phyloP scores from a whole-genome alignment of 2,888 invertebrate genomes.

The Torymus texanus region DNA sequence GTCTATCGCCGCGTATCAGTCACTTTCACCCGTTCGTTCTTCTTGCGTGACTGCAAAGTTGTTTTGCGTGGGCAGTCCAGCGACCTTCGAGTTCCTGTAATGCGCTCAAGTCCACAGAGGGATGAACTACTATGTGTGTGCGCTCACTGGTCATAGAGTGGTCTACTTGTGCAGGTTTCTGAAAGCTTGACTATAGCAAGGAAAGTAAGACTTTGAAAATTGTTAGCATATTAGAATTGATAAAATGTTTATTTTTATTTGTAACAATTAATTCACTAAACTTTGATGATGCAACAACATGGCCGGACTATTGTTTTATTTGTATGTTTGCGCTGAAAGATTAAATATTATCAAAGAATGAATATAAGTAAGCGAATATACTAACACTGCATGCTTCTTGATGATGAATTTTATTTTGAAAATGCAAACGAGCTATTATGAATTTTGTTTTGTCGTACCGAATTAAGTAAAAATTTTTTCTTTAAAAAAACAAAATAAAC shows the following conservation, averaged over 20 bases:
- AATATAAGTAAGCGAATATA: no score
- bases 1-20: slow-evolving; percentile 13
- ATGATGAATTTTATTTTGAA: no score
- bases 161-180: no score
- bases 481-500: no score
- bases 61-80: slow-evolving; percentile 6
- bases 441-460: no score
- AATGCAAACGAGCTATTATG: no score
- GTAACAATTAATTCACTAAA: slow-evolving; percentile 27
- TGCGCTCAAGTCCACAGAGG: background rate
- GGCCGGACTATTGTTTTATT: no score
- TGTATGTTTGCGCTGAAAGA: no score
- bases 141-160: background rate
- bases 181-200: no score
- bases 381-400: no score
- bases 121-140: background rate
- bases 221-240: slow-evolving; percentile 10
- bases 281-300: background rate
- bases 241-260: slow-evolving; percentile 8
- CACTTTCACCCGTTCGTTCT: background rate
- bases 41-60: background rate
- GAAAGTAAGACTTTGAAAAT: background rate
- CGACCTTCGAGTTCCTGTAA: background rate
- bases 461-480: no score
- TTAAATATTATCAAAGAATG: no score